phyloP scores from a whole-genome alignment of 2,797 vertebrate genomes.

The Delichon dasypus region DNA sequence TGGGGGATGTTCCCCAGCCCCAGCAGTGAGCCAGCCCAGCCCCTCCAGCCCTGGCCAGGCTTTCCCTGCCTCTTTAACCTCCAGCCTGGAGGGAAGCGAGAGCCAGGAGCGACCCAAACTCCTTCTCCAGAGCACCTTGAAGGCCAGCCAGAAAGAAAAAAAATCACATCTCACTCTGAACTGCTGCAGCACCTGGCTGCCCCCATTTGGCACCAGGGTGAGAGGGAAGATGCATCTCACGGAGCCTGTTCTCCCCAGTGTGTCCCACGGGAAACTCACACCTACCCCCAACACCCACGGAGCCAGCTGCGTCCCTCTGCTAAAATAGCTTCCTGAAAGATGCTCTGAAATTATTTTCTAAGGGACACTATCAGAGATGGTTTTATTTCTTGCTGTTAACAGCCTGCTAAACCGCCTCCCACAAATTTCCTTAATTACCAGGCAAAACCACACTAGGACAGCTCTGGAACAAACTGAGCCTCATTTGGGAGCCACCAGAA shows the following conservation, averaged over 20 bases:
- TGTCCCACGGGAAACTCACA: not conserved
- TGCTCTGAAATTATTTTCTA: not conserved
- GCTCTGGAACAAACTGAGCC: not conserved
- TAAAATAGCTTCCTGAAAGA: not conserved
- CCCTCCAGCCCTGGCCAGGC: not conserved
- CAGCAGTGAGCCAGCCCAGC: not conserved
- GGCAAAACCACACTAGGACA: not conserved
- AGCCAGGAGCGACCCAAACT: not conserved
- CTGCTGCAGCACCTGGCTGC: not conserved
- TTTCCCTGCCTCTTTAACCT: not conserved
- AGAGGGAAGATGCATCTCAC: not conserved
- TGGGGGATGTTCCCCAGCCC: not conserved
- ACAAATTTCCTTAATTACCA: slow-evolving; percentile 25
- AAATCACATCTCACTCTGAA: not conserved
- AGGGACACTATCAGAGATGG: not conserved
- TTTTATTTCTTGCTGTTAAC: not conserved
- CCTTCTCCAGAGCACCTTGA: not conserved
- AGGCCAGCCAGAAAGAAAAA: not conserved
- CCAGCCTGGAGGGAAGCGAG: not conserved
- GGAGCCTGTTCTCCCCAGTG: not conserved
- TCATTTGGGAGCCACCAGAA: not conserved
- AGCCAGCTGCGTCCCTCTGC: not conserved
- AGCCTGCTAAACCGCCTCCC: not conserved
- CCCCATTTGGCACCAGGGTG: not conserved
- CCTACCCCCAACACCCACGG: not conserved